These are phyloP conservation scores for Metaphire vulgaris DNA, from an alignment of 1,140 invertebrate genomes.

Conservation along the genomic window DNA sequence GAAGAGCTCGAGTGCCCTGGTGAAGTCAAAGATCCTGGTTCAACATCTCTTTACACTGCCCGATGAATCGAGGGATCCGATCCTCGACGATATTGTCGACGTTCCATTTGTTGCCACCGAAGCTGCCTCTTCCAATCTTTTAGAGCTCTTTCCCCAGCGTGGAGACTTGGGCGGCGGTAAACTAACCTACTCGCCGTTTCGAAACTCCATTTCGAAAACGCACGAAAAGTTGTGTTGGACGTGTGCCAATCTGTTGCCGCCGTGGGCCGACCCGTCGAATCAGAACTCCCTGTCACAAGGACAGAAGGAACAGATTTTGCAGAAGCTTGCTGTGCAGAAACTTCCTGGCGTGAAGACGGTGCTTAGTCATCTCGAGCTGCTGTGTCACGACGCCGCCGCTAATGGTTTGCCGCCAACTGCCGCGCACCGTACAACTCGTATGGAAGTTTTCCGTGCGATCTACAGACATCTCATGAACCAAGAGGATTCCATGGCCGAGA, in stretches of 20 bases:
- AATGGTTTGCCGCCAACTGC: neutral
- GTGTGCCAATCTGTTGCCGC: conserved; percentile 16
- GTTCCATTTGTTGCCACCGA: neutral
- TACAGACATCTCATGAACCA: neutral
- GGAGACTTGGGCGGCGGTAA: neutral
- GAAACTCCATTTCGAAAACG: conserved; percentile 19
- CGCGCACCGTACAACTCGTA: neutral
- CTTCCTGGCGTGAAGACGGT: neutral
- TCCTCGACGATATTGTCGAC: neutral
- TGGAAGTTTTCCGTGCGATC: neutral
- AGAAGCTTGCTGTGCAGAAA: neutral
- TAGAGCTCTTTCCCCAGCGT: neutral
- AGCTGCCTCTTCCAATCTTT: neutral
- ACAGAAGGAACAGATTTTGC: neutral
- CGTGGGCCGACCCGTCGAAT: conserved; percentile 24
- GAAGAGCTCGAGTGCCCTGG: neutral
- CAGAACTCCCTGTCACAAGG: neutral
- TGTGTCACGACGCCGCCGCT: neutral
- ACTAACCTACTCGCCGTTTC: conserved; percentile 3
- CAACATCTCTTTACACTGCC: neutral
- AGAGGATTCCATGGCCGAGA: neutral
- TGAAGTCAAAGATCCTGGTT: neutral
- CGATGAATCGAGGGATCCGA: neutral
- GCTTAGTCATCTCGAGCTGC: neutral
- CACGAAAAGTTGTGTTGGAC: conserved; percentile 28